These are phyloP conservation scores for Cheilosia grossa DNA, from an alignment of 2,888 invertebrate genomes.

Conservation along the genomic window DNA sequence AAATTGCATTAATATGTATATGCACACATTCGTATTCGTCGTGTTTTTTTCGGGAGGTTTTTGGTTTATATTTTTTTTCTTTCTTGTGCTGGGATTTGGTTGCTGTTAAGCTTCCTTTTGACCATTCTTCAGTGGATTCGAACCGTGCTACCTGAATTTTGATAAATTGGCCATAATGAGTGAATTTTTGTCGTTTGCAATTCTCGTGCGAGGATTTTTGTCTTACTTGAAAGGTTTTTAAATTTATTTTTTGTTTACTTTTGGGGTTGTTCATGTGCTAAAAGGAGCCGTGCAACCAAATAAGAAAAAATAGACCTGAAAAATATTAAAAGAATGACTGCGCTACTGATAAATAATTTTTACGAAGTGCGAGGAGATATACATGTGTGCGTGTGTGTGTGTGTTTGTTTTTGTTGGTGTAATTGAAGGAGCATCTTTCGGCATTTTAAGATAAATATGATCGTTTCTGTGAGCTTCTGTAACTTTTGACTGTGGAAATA, in stretches of 20 bases:
- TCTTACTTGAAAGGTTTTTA: slow-evolving; percentile 53
- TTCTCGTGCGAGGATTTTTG: slow-evolving; percentile 70
- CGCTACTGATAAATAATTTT: slow-evolving; percentile 65
- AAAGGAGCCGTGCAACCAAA: background rate
- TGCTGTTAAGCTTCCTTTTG: slow-evolving; percentile 59
- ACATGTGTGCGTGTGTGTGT: slow-evolving; percentile 9
- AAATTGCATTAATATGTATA: slow-evolving; percentile 72
- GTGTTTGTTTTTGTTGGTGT: slow-evolving; percentile 50
- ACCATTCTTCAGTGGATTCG: slow-evolving; percentile 65
- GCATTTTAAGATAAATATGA: slow-evolving; percentile 69
- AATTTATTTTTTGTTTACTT: slow-evolving; percentile 74
- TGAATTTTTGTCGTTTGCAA: slow-evolving; percentile 75
- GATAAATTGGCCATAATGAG: slow-evolving; percentile 75
- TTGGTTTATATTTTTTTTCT: slow-evolving; percentile 13
- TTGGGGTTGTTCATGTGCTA: slow-evolving; percentile 30
- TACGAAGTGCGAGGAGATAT: slow-evolving; percentile 36
- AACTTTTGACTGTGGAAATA: slow-evolving; percentile 67
- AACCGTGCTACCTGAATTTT: slow-evolving; percentile 74
- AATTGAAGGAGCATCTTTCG: slow-evolving; percentile 58
- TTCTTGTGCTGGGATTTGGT: slow-evolving; percentile 6
- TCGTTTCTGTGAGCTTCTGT: slow-evolving; percentile 69
- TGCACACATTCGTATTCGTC: slow-evolving; percentile 44
- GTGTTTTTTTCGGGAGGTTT: slow-evolving; percentile 2
- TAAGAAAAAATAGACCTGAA: background rate
- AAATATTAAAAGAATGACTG: slow-evolving; percentile 60